These are phyloP conservation scores for Caenorhabditis angaria DNA, from an alignment of 2,888 invertebrate genomes.

Conservation along the genomic window DNA sequence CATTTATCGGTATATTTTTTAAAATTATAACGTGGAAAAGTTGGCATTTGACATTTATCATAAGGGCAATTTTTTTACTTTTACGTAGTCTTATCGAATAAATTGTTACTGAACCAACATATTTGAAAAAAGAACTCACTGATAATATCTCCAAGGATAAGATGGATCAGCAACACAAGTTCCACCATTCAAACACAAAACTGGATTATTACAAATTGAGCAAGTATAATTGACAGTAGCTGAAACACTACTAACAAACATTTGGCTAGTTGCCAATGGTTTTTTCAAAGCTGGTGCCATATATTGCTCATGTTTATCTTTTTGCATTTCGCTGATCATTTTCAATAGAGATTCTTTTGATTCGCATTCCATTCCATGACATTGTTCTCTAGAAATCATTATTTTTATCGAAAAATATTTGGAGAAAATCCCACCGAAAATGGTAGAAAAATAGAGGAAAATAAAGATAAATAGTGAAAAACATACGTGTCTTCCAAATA, in stretches of 20 bases:
- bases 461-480: too few species aligned
- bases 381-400: constrained; percentile 23
- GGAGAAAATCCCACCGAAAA: background rate
- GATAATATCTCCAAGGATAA: constrained; percentile 45
- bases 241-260: background rate
- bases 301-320: constrained; percentile 30
- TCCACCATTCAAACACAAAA: constrained; percentile 53
- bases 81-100: background rate
- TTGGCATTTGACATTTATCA: too few species aligned
- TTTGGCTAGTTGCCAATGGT: background rate
- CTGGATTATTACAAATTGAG: constrained; percentile 43
- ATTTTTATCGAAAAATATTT: background rate
- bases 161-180: constrained; percentile 43
- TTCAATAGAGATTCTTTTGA: constrained; percentile 36
- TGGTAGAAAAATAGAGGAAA: background rate
- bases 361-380: constrained; percentile 35
- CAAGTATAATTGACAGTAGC: constrained; percentile 24
- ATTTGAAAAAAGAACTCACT: constrained; percentile 28
- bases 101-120: background rate
- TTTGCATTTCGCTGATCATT: constrained; percentile 39
- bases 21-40: background rate
- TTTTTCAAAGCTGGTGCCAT: constrained; percentile 28
- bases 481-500: constrained; percentile 40
- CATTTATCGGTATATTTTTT: background rate
- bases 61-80: background rate